A percentile compares a stretch with the other conserved stretches of the same genome.
Conservation (phyloP, 2,888 invertebrate species). For the Idaea straminata region DNA sequence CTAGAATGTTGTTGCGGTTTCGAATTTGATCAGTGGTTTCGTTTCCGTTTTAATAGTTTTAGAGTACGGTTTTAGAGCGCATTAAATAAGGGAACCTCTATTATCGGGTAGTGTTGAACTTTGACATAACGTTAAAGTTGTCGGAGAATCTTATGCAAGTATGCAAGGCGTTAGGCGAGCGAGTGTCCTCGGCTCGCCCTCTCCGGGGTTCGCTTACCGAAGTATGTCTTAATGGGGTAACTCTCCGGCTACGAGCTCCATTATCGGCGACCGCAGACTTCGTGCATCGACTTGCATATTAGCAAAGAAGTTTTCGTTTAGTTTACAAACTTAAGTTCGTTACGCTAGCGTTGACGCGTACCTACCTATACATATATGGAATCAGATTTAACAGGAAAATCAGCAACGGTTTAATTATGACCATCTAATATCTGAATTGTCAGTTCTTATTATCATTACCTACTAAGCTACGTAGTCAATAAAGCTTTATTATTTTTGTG, state of each 20-base stretch:
- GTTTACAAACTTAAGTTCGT: not conserved
- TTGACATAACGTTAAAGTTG: constrained; percentile 3
- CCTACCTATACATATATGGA: too few relatives aligned
- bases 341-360: not conserved
- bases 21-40: constrained; percentile 4
- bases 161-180: constrained; percentile 20
- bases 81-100: constrained; percentile 1
- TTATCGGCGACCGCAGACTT: constrained; percentile 34
- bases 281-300: constrained; percentile 24
- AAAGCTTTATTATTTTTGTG: constrained; percentile 34
- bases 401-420: not conserved
- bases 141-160: constrained; percentile 24
- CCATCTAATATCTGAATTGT: not conserved
- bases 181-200: constrained; percentile 26
- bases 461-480: not conserved
- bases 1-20: not conserved
- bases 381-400: too few relatives aligned
- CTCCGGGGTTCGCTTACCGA: constrained; percentile 27
- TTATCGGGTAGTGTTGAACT: not conserved
- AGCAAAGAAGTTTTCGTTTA: constrained; percentile 6
- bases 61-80: not conserved
- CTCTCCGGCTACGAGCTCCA: constrained; percentile 36
- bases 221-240: constrained; percentile 48
- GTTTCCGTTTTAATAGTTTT: not conserved
- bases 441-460: too few relatives aligned